These are phyloP conservation scores for Seriola rivoliana DNA, from an alignment of 2,113 vertebrate species.

Conservation along the genomic window DNA sequence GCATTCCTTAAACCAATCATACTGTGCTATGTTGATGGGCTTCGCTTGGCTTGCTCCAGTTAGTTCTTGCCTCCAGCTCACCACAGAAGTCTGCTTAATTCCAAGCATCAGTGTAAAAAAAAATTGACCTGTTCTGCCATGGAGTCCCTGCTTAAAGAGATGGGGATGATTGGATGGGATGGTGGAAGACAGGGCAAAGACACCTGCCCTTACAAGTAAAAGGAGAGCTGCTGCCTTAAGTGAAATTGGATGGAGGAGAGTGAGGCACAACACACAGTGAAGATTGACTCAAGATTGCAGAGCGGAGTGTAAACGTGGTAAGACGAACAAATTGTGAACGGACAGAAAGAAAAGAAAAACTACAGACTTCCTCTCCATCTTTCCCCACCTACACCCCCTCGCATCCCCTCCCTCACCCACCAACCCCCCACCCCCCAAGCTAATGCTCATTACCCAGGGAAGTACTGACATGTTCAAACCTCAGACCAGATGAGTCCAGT, in stretches of 20 bases:
- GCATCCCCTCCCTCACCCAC: no score
- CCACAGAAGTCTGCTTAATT: conserved; percentile 54
- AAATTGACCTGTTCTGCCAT: background rate
- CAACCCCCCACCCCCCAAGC: background rate
- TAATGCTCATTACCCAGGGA: background rate
- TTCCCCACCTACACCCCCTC: background rate
- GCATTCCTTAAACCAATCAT: conserved; percentile 63
- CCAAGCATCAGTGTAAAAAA: conserved; percentile 57
- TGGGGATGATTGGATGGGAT: conserved; percentile 21
- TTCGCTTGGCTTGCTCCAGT: conserved; percentile 50
- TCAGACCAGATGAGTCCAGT: conserved; percentile 3
- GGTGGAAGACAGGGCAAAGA: conserved; percentile 13
- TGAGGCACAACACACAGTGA: conserved; percentile 8
- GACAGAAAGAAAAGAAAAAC: background rate
- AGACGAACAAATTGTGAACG: conserved; percentile 16
- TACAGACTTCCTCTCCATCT: conserved; percentile 8
- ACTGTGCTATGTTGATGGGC: conserved; percentile 53
- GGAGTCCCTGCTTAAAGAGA: conserved; percentile 16
- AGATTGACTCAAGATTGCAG: conserved; percentile 50
- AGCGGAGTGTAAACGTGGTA: conserved; percentile 5
- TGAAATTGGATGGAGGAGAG: conserved; percentile 29
- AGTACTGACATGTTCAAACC: background rate
- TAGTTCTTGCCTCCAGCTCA: conserved; percentile 55
- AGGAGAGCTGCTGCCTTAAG: conserved; percentile 26
- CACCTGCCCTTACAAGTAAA: conserved; percentile 24